A percentile compares a stretch with the other conserved stretches of the same genome.
Conservation (phyloP, 92 coral and sea anemone genomes). For the Phenganax marumi region DNA sequence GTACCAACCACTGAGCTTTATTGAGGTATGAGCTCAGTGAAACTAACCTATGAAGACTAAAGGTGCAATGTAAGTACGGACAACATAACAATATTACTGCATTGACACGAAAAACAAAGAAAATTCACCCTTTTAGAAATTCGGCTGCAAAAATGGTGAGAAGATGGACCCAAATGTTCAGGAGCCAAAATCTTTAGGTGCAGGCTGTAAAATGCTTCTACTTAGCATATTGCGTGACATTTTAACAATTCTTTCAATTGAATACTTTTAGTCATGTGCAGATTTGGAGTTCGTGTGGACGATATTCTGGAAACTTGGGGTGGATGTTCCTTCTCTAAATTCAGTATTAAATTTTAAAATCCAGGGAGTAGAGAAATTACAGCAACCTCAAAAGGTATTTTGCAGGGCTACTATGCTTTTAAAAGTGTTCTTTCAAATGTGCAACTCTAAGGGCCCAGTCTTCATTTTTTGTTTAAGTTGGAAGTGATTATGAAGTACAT, state of each 20-base stretch:
- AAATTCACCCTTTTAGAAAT: neutral
- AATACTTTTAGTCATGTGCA: conserved; percentile 3
- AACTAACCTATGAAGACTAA: too few relatives aligned
- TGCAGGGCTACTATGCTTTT: neutral
- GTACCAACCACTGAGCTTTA: too few relatives aligned
- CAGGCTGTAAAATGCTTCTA: too few relatives aligned
- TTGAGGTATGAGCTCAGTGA: too few relatives aligned
- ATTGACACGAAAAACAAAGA: too few relatives aligned
- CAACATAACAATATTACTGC: too few relatives aligned
- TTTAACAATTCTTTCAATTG: too few relatives aligned
- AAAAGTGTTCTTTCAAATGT: too few relatives aligned
- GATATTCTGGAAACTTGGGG: conserved; percentile 1
- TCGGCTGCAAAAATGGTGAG: too few relatives aligned
- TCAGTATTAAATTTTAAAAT: conserved; percentile 1
- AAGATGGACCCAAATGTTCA: too few relatives aligned
- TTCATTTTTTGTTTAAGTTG: neutral
- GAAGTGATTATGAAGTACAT: neutral
- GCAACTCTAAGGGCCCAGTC: neutral
- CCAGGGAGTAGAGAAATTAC: neutral
- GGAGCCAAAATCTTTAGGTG: too few relatives aligned
- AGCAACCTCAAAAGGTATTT: neutral
- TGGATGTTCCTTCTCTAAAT: neutral
- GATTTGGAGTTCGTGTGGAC: conserved; percentile 18
- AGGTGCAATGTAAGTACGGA: neutral
- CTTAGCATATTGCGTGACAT: too few relatives aligned